phyloP scores from a whole-genome alignment of 2,113 vertebrate species.

The Struthidea cinerea region DNA sequence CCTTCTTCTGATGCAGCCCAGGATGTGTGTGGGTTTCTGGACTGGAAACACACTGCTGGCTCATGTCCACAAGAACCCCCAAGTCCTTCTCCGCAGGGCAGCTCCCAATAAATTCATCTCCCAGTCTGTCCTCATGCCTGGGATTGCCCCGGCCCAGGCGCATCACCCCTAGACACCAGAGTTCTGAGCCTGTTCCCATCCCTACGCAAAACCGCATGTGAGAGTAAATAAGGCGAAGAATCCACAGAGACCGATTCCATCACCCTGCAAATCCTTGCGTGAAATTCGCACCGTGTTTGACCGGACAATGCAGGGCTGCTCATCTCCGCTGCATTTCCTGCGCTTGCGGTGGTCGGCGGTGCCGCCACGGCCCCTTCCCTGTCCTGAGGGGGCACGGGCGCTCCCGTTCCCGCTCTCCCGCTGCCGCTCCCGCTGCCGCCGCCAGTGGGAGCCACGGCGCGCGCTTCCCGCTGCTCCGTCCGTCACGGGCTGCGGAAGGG shows the following conservation, averaged over 20 bases:
- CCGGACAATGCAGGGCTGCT: neutral
- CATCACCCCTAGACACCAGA: neutral
- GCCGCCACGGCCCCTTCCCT: neutral
- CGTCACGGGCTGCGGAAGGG: neutral
- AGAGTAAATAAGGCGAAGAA: neutral
- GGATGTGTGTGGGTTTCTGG: neutral
- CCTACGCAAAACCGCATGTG: accelerated
- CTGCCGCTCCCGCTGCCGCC: neutral
- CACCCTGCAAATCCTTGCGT: neutral
- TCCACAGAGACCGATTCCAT: neutral
- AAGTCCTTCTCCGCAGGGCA: neutral
- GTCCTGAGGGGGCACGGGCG: neutral
- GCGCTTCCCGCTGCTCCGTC: neutral
- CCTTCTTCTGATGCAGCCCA: neutral
- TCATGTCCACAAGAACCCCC: neutral
- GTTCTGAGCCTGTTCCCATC: no score
- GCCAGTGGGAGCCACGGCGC: neutral
- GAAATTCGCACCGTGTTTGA: neutral
- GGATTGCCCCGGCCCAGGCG: neutral
- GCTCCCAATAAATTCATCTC: neutral
- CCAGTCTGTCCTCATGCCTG: neutral
- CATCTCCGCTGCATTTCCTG: neutral
- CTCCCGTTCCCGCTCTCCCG: neutral
- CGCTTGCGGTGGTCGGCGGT: accelerated
- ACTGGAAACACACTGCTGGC: neutral